These are phyloP conservation scores for Xylota segnis DNA, from an alignment of 2,888 invertebrate genomes.

Conservation along the genomic window DNA sequence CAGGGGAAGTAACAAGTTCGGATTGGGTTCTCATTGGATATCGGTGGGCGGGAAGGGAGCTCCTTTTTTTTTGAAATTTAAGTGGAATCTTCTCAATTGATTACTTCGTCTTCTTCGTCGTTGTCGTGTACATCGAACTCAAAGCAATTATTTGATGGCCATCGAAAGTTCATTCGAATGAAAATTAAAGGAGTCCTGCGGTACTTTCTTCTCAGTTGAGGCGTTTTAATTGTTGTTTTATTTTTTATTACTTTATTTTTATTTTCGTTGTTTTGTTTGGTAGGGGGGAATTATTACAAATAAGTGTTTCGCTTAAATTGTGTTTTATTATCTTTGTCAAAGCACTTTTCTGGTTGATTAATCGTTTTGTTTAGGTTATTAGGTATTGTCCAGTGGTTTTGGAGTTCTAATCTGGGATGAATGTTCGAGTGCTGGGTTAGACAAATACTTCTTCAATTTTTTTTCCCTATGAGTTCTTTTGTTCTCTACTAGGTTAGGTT, in stretches of 20 bases:
- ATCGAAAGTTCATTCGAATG: constrained; percentile 67
- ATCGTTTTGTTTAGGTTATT: neutral
- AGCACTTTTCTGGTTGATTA: constrained; percentile 38
- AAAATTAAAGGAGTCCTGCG: constrained; percentile 63
- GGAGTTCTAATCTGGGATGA: neutral
- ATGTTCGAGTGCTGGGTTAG: too few species aligned
- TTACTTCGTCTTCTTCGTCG: constrained; percentile 48
- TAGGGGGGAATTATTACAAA: constrained; percentile 27
- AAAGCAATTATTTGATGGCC: constrained; percentile 66
- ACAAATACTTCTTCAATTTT: too few species aligned
- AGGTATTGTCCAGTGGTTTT: neutral
- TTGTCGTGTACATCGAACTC: constrained; percentile 46
- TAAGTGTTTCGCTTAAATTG: constrained; percentile 30
- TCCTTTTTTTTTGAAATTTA: constrained; percentile 50
- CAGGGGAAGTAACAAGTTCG: neutral
- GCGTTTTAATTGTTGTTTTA: constrained; percentile 59
- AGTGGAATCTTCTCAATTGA: constrained; percentile 65
- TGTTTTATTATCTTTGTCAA: constrained; percentile 23
- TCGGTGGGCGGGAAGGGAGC: neutral
- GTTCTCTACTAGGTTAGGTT: too few species aligned
- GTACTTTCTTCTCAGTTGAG: constrained; percentile 24
- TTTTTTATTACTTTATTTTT: constrained; percentile 40
- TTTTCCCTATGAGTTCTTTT: too few species aligned
- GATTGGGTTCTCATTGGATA: constrained; percentile 25
- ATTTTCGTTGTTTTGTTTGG: constrained; percentile 3